Evolutionary conservation across 2,797 vertebrate species (phyloP).

Genomic region (Pteropus rufus): DNA sequence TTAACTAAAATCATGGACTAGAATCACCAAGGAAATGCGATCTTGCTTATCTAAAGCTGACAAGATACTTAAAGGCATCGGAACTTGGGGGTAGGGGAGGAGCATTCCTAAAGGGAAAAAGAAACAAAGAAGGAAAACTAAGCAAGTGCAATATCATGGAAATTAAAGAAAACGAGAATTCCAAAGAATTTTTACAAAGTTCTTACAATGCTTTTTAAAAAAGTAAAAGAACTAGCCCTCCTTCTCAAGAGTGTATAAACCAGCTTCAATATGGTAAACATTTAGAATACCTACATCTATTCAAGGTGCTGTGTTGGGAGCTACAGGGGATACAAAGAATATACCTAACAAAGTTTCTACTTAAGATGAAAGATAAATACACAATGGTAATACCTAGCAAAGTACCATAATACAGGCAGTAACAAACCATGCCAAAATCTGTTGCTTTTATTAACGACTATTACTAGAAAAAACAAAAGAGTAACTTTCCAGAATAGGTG

Average conservation of each 20-base stretch:
- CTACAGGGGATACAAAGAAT: background rate
- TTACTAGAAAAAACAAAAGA: background rate
- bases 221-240: background rate
- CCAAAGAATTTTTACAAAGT: background rate
- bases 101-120: background rate
- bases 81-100: accelerated
- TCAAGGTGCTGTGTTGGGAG: background rate
- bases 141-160: background rate
- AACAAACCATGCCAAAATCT: background rate
- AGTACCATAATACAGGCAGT: background rate
- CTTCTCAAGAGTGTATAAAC: background rate
- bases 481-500: background rate
- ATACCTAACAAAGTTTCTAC: background rate
- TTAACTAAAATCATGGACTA: background rate
- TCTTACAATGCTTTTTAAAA: background rate
- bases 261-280: background rate
- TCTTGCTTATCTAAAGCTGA: background rate
- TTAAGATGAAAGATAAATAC: background rate
- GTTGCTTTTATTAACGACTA: background rate
- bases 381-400: background rate
- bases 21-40: background rate
- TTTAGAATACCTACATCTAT: background rate
- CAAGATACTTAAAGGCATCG: background rate
- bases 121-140: background rate
- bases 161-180: background rate